Base-by-base conservation (phyloP, 2,797 vertebrate genomes). In the Phrynocephalus vlangalii region DNA sequence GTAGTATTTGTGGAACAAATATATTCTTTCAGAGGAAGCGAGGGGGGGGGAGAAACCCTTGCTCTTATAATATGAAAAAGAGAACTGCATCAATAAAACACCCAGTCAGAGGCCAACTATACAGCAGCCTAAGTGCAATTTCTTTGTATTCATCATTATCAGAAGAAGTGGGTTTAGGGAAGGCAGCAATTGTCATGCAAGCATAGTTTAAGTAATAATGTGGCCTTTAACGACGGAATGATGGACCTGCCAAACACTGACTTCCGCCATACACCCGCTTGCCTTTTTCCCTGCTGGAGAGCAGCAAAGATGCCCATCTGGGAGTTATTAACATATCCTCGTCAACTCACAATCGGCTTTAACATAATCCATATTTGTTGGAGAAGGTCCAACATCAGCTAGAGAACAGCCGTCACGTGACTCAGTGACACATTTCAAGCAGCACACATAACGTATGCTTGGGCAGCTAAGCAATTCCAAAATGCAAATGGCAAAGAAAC, bases 281-380 rank as follows among this genome's bases (percentile, higher is more conserved):
- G 97, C 97, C 92, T 97, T 76, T 44, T 97, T 98, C 98, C 97
- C 98, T 95, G 96, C 96, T 96, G 96, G 96, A 97, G 96, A 97
- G 96, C 97, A 94, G 52, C 97, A 96, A 97, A 97, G 97, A 97
- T 96, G 97, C 97, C 98, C 98, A 98, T 98, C 98, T 98, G 98
- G 98, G 98, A 99, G 97, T 96, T 97, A 99, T 99, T 99, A 99
- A 98, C 98, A 99, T 99, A 99, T 97, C 96, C 98, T 98, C 97
- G 96, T 99, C 98, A 99, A 99, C 98, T 98, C 98, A 97, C 97
- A 97, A 98, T 96, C 97, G 96, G 97, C 98, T 98, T 99, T 98
- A 99, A 99, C 98, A 99, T 99, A 99, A 99, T 99, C 99, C 98
- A 99, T 99, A 99, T 99, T 98, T 99, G 98, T 96, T 99, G 99